phyloP scores from a whole-genome alignment of 2,888 invertebrate species.

The Megastigmus dorsalis region DNA sequence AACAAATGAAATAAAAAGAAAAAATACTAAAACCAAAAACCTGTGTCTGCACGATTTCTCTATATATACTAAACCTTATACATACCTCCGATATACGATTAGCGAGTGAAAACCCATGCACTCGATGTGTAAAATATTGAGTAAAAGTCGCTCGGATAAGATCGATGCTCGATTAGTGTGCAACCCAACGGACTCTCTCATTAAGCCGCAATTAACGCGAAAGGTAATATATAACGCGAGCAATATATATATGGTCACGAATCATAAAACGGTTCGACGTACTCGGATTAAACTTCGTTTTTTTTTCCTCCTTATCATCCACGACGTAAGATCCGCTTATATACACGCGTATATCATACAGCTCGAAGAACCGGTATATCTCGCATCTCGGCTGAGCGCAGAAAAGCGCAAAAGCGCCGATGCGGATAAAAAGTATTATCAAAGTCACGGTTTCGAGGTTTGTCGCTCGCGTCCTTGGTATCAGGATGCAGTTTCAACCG shows the following conservation, averaged over 20 bases:
- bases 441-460: slow-evolving; percentile 39
- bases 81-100: background rate
- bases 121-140: background rate
- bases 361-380: too few relatives aligned
- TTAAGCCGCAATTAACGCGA: slow-evolving; percentile 19
- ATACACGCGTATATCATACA: too few relatives aligned
- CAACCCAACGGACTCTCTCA: slow-evolving; percentile 1
- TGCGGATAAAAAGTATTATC: background rate
- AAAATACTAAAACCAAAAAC: too few relatives aligned
- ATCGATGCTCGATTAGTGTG: background rate
- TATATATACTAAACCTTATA: background rate
- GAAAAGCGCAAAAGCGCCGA: too few relatives aligned
- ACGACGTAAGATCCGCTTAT: too few relatives aligned
- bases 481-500: too few relatives aligned
- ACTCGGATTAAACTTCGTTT: too few relatives aligned
- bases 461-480: slow-evolving; percentile 24
- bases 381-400: too few relatives aligned
- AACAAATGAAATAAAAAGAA: slow-evolving; percentile 23
- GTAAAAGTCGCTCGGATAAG: slow-evolving; percentile 35
- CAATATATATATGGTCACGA: background rate
- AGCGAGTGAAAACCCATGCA: slow-evolving; percentile 29
- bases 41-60: slow-evolving; percentile 10
- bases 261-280: slow-evolving; percentile 31
- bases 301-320: too few relatives aligned
- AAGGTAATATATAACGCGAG: background rate